phyloP scores from a whole-genome alignment of 2,797 vertebrate species.

The Echiichthys vipera region DNA sequence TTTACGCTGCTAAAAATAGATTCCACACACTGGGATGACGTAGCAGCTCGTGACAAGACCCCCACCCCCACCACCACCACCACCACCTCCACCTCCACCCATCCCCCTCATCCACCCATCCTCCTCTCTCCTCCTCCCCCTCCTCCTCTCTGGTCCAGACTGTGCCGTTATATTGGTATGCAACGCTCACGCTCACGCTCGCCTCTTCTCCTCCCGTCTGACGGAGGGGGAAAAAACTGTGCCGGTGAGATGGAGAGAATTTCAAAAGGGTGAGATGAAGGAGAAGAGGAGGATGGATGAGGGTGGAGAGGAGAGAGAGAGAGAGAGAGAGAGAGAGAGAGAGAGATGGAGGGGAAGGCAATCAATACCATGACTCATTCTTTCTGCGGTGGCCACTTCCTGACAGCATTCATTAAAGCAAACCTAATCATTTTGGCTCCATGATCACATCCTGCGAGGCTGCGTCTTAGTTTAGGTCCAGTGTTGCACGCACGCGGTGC shows the following conservation, averaged over 20 bases:
- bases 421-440: constrained; percentile 81
- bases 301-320: neutral
- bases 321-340: constrained; percentile 11
- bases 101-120: neutral
- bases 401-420: constrained; percentile 84
- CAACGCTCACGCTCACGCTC: constrained; percentile 20
- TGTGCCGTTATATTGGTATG: constrained; percentile 57
- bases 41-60: constrained; percentile 66
- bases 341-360: constrained; percentile 40
- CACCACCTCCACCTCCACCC: neutral
- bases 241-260: constrained; percentile 1
- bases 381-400: constrained; percentile 80
- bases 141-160: constrained; percentile 23
- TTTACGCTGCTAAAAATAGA: constrained; percentile 82
- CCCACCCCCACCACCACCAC: neutral
- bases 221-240: neutral
- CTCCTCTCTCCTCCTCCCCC: neutral
- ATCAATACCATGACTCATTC: constrained; percentile 87
- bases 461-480: constrained; percentile 57
- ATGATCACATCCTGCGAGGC: constrained; percentile 75
- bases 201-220: constrained; percentile 29
- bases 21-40: constrained; percentile 74
- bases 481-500: constrained; percentile 20
- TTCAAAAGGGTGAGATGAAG: neutral
- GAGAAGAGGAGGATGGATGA: neutral